Percentiles rank a stretch among this genome's conserved stretches.
phyloP scores from a whole-genome alignment of 2,113 vertebrate genomes.

The Atherinomorus stipes region DNA sequence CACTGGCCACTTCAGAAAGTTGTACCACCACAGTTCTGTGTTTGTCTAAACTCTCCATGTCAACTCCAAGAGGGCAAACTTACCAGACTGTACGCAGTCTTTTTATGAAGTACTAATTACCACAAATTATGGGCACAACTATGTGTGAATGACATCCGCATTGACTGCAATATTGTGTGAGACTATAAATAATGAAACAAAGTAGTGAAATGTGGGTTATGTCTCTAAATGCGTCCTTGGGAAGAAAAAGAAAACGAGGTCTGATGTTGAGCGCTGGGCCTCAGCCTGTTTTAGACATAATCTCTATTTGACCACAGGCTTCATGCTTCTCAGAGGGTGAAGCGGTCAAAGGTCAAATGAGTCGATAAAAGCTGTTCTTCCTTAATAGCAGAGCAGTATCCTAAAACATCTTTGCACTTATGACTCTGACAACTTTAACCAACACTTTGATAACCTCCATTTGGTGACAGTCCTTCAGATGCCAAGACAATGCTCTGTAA shows the following conservation, averaged over 20 bases:
- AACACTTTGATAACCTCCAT: constrained; percentile 54
- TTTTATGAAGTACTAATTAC: neutral
- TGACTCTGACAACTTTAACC: constrained; percentile 44
- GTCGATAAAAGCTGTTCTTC: constrained; percentile 52
- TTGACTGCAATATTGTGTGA: constrained; percentile 2
- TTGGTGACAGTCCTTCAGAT: constrained; percentile 26
- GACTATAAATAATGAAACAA: constrained; percentile 13
- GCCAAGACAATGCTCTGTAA: constrained; percentile 36
- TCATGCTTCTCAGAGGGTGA: constrained; percentile 52
- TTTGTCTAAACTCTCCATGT: neutral
- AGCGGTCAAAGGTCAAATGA: constrained; percentile 53
- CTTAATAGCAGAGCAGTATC: constrained; percentile 43
- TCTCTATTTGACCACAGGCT: constrained; percentile 65
- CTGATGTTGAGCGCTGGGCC: constrained; percentile 29
- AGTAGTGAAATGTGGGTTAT: constrained; percentile 11
- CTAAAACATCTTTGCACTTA: constrained; percentile 56
- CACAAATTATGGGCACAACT: neutral
- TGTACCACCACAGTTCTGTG: neutral
- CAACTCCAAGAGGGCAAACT: neutral
- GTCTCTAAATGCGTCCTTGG: constrained; percentile 6
- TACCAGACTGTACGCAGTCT: neutral
- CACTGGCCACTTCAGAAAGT: neutral
- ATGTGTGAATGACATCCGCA: neutral
- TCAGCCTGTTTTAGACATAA: constrained; percentile 62
- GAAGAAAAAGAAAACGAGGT: constrained; percentile 24